Percentiles rank a stretch among this genome's conserved stretches.
phyloP scores from a whole-genome alignment of 2,113 vertebrate genomes.

The Barnardius zonarius region DNA sequence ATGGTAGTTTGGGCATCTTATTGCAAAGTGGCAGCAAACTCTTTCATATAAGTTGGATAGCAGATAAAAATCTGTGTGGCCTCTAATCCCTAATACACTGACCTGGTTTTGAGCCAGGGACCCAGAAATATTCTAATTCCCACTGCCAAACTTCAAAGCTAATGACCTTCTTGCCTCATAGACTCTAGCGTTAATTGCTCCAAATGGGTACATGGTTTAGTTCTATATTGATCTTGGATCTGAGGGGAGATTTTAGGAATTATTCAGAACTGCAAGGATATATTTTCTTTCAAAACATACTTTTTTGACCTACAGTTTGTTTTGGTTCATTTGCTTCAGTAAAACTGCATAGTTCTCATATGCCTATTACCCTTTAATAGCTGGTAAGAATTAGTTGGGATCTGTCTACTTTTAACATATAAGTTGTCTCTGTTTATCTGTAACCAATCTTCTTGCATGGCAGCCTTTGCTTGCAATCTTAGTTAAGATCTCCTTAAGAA shows the following conservation, averaged over 20 bases:
- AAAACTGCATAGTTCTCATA: neutral
- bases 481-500: neutral
- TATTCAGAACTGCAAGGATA: neutral
- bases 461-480: neutral
- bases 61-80: neutral
- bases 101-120: neutral
- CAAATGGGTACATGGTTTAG: neutral
- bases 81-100: neutral
- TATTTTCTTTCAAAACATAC: neutral
- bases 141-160: neutral
- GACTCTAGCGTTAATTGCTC: neutral
- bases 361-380: neutral
- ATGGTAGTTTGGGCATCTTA: neutral
- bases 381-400: neutral
- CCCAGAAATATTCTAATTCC: neutral
- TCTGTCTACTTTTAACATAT: neutral
- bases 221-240: neutral
- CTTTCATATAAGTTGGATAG: neutral
- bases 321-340: neutral
- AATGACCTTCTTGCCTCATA: neutral
- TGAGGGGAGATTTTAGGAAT: neutral
- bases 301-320: neutral
- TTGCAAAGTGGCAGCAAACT: neutral
- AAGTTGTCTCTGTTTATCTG: neutral
- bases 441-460: neutral